Evolutionary conservation across 2,113 vertebrate genomes (phyloP).

Genomic region (Percina caprodes): DNA sequence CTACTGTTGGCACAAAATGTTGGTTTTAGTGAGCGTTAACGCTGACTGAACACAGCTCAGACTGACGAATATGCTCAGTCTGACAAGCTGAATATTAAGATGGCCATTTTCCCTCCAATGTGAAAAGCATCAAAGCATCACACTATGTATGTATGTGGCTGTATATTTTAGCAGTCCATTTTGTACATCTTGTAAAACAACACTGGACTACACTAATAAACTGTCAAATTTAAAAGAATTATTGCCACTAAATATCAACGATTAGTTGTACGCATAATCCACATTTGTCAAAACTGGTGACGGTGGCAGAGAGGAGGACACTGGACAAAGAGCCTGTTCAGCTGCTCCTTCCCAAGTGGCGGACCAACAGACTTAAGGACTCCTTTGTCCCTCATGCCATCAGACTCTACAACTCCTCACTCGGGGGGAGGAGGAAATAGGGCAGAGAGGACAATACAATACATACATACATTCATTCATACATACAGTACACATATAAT

Average conservation of each 20-base stretch:
- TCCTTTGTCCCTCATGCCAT: too few species aligned
- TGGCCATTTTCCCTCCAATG: neutral
- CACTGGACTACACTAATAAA: neutral
- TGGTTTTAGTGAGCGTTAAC: neutral
- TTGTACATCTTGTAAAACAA: neutral
- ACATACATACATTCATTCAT: too few species aligned
- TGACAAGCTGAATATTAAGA: neutral
- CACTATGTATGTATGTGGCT: neutral
- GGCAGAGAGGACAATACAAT: too few species aligned
- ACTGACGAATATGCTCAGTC: neutral
- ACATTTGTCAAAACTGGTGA: neutral
- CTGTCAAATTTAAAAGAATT: neutral
- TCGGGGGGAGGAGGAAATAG: too few species aligned
- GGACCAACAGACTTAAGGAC: too few species aligned
- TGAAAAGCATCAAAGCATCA: neutral
- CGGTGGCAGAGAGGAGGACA: neutral
- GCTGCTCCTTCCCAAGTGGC: too few species aligned
- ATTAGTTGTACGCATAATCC: neutral
- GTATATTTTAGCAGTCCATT: too few species aligned
- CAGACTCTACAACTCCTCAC: too few species aligned
- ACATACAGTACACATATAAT: too few species aligned
- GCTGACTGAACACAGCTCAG: too few species aligned
- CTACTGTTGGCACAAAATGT: neutral
- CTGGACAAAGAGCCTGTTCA: too few species aligned
- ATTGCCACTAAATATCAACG: neutral